Percentiles rank a stretch among this genome's conserved stretches.
Evolutionary conservation across 2,113 vertebrate species (phyloP).

Genomic region (Spea bombifrons): DNA sequence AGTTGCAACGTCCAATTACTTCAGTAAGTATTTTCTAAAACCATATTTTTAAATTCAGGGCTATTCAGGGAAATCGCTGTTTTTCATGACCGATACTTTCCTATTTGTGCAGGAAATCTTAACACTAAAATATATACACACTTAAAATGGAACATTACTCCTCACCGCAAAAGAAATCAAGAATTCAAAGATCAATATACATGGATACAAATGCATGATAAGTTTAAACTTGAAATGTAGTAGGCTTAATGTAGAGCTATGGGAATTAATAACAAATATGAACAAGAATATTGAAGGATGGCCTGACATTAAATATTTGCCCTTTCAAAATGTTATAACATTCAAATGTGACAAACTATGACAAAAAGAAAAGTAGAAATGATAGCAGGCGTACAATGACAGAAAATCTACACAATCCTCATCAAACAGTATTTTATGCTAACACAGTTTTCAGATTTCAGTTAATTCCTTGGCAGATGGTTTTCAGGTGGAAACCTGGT

Average conservation of each 20-base stretch:
- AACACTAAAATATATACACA: no score
- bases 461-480: neutral
- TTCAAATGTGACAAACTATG: neutral
- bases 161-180: neutral
- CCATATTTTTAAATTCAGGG: no score
- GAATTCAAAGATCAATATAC: no score
- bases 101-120: no score
- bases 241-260: no score
- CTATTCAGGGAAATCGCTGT: no score
- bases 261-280: neutral
- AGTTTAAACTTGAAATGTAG: neutral
- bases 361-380: neutral
- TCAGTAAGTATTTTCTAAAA: no score
- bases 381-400: neutral
- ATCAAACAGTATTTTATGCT: neutral
- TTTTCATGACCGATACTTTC: no score
- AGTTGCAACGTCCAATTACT: no score
- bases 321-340: conserved; percentile 2
- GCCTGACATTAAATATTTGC: neutral
- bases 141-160: neutral
- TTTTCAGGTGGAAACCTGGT: conserved; percentile 14
- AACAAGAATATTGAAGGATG: neutral
- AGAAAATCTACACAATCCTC: neutral
- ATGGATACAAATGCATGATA: neutral
- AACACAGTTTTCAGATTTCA: conserved; percentile 7